phyloP scores from a whole-genome alignment of 2,888 invertebrate genomes.

The Hydrotaea diabolus region DNA sequence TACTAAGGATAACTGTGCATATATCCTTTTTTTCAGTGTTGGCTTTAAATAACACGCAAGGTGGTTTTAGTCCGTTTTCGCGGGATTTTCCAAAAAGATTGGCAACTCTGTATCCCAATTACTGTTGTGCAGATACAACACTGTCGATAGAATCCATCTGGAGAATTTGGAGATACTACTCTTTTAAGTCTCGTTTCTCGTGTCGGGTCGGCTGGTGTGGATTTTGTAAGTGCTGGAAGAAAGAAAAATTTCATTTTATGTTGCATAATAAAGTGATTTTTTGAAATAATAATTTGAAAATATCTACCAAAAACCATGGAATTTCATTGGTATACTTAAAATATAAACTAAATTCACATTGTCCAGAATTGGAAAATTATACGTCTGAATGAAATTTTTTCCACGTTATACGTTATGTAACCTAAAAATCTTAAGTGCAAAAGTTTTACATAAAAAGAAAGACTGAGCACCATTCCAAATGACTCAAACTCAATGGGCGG shows the following conservation, averaged over 20 bases:
- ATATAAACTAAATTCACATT: background rate
- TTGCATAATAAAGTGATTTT: conserved; percentile 64
- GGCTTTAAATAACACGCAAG: too few species aligned
- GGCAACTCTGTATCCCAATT: too few species aligned
- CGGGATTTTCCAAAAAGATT: too few species aligned
- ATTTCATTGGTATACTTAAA: background rate
- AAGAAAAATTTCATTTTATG: conserved; percentile 19
- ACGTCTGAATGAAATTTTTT: conserved; percentile 25
- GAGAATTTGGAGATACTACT: conserved; percentile 59
- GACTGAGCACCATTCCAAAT: conserved; percentile 22
- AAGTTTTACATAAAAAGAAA: conserved; percentile 10
- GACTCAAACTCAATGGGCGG: background rate
- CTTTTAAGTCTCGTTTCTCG: conserved; percentile 65
- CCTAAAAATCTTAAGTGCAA: conserved; percentile 54
- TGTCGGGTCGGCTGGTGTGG: conserved; percentile 58
- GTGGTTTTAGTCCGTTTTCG: too few species aligned
- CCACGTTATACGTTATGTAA: conserved; percentile 66
- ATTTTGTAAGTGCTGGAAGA: conserved; percentile 62
- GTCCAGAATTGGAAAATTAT: conserved; percentile 1
- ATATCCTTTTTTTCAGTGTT: too few species aligned
- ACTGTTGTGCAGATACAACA: background rate
- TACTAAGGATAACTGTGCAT: too few species aligned
- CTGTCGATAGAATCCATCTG: conserved; percentile 42
- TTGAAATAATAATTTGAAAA: background rate
- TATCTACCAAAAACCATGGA: background rate